A percentile compares a stretch with the other conserved stretches of the same genome.
Evolutionary conservation across 2,888 invertebrate genomes (phyloP).

Genomic region (Brassicogethes aeneus): DNA sequence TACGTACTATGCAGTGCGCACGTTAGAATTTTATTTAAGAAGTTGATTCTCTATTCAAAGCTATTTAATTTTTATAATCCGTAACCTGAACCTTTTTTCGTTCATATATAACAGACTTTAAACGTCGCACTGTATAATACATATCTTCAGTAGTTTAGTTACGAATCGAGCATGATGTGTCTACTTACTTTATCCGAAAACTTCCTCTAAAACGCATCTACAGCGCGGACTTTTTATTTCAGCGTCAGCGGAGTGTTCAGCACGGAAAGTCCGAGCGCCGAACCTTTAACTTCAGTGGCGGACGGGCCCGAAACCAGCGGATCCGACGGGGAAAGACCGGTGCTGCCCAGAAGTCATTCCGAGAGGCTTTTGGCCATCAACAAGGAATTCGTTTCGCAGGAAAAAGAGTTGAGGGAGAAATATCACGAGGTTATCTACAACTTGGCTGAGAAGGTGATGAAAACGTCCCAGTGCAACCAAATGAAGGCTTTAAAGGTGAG

Average conservation of each 20-base stretch:
- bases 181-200: too few species aligned
- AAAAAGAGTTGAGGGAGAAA: constrained; percentile 70
- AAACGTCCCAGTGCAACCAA: constrained; percentile 69
- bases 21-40: too few species aligned
- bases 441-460: constrained; percentile 72
- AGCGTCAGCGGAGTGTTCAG: constrained; percentile 38
- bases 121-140: too few species aligned
- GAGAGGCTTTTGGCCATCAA: constrained; percentile 54
- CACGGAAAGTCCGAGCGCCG: constrained; percentile 39
- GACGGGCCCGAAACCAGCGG: constrained; percentile 40
- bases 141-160: too few species aligned
- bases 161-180: too few species aligned
- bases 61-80: too few species aligned
- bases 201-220: background rate
- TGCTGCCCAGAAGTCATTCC: constrained; percentile 53
- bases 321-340: constrained; percentile 42
- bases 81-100: too few species aligned
- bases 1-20: too few species aligned
- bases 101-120: too few species aligned
- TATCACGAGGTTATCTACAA: constrained; percentile 73
- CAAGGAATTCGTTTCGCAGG: constrained; percentile 60
- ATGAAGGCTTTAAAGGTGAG: constrained; percentile 62
- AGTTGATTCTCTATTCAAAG: too few species aligned
- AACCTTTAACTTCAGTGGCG: constrained; percentile 36
- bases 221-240: constrained; percentile 12